Base-by-base conservation (phyloP, 2,113 vertebrate species). In the Rattus rattus region DNA sequence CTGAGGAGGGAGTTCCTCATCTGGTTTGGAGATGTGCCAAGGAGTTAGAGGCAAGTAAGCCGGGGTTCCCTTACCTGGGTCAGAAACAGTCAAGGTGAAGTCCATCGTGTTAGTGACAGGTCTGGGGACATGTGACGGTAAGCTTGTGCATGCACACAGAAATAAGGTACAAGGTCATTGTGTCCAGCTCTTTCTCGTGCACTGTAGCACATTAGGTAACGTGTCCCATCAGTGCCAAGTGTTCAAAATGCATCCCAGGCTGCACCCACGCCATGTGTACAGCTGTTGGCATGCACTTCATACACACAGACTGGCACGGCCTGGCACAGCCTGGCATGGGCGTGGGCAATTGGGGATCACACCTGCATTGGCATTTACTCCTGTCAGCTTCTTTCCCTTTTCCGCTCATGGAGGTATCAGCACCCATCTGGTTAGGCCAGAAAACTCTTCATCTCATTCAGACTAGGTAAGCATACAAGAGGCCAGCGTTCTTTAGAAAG, bases 171-270 rank as follows among this genome's bases (percentile, higher is more conserved):
- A 95, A 97, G 97, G 89, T 92, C 75, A 80, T 13, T 2, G 1
- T 0, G 7, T 56, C 16, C 84, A 28, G 33, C 70, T 43, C 84
- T 63, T 65, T 87, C 75, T 77, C 7, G 49, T 36, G 61, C 79
- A 49, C 84, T 76, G 92, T 52, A 39, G 90, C 91, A 36, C 7
- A 0, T 39, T 83, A 11, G 36, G 67, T 73, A 65, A 89, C 2
- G 61, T 39, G 56, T 86, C 77, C 49, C 91, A 86, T 92, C 79
- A 61, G 54, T 1, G 5, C 63, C 63, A 49, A 87, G 75, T 52
- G 85, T 96, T 96, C 93, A 87, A 79, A 88, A 77, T 94, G 93
- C 72, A 24, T 96, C 92, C 85, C 43, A 10, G 91, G 91, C 88
- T 92, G 88, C 76, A 69, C 80, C 85, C 95, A 52, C 9, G 9